Percentiles rank a stretch among this genome's conserved stretches.
These are phyloP conservation scores for Haliclona indistincta DNA, from an alignment of 37 sponge, comb jelly and placozoan genomes.

Conservation along the genomic window DNA sequence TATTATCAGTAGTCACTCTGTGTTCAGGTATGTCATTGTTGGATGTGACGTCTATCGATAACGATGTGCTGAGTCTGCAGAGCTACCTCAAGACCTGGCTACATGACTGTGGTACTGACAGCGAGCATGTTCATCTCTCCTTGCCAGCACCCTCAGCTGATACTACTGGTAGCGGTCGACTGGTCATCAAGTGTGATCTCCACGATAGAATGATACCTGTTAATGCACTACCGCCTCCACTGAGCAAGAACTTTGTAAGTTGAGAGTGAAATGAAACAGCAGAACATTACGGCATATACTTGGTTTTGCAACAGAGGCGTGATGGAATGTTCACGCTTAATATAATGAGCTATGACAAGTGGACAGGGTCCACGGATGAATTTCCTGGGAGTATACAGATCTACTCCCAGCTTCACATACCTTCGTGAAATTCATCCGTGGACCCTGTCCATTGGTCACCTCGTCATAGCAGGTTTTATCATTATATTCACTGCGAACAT, in stretches of 20 bases:
- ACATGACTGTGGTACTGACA: constrained; percentile 70
- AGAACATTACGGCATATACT: too few relatives aligned
- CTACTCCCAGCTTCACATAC: too few relatives aligned
- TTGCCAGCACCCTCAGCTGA: constrained; percentile 33
- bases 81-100: constrained; percentile 73
- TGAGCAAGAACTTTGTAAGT: constrained; percentile 24
- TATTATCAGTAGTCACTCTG: too few relatives aligned
- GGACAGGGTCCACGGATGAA: too few relatives aligned
- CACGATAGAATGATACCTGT: constrained; percentile 73
- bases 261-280: neutral
- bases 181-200: constrained; percentile 75
- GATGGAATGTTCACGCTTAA: too few relatives aligned
- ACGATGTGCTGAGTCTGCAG: constrained; percentile 58
- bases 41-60: constrained; percentile 33
- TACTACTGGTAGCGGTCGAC: neutral
- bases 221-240: constrained; percentile 8
- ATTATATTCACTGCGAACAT: too few relatives aligned
- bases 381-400: too few relatives aligned
- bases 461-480: too few relatives aligned
- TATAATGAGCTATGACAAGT: too few relatives aligned
- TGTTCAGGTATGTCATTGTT: constrained; percentile 52
- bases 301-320: too few relatives aligned
- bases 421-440: too few relatives aligned
- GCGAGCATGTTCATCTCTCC: constrained; percentile 68
- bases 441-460: too few relatives aligned